These are phyloP conservation scores for Arrhopalites spinosus DNA, from an alignment of 2,888 invertebrate genomes.

Conservation along the genomic window DNA sequence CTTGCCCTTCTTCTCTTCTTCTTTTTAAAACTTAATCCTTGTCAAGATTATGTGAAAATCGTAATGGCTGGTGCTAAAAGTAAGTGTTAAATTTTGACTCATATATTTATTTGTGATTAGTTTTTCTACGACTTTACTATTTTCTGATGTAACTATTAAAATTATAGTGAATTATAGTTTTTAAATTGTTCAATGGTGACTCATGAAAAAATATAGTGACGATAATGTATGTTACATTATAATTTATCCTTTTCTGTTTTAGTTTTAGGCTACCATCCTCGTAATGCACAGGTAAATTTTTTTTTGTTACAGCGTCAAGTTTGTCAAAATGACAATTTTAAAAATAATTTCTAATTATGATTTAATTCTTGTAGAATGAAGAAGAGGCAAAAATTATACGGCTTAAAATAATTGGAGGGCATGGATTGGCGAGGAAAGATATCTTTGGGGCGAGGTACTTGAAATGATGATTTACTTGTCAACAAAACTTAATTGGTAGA, in stretches of 20 bases:
- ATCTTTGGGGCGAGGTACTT: conserved; percentile 95
- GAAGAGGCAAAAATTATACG: conserved; percentile 81
- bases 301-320: background rate
- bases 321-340: background rate
- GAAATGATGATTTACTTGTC: conserved; percentile 16
- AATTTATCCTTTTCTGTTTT: no score
- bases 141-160: no score
- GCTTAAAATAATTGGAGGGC: conserved; percentile 82
- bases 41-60: conserved; percentile 19
- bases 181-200: no score
- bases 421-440: conserved; percentile 95
- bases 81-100: background rate
- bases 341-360: no score
- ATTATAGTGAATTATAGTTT: no score
- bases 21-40: background rate
- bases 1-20: background rate
- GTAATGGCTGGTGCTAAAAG: conserved; percentile 39
- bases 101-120: background rate
- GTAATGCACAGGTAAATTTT: conserved; percentile 20
- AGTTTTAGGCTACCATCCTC: conserved; percentile 32
- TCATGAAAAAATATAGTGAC: no score
- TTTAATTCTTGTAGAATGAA: no score
- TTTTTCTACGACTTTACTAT: background rate
- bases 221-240: no score
- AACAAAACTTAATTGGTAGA: background rate